These are phyloP conservation scores for Sinopyrophorus schimmeli DNA, from an alignment of 2,888 invertebrate species.

Conservation along the genomic window DNA sequence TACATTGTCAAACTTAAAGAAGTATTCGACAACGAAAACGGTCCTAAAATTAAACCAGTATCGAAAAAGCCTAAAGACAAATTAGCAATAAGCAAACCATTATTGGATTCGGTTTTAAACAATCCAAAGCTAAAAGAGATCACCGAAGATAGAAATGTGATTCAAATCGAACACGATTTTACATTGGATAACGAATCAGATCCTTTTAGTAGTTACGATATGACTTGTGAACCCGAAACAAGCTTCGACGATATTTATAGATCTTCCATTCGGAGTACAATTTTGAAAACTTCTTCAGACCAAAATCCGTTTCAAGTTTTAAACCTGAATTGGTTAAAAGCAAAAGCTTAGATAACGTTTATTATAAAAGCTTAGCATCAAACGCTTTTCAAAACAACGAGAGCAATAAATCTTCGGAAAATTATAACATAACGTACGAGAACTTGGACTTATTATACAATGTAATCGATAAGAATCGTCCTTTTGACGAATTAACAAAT, in stretches of 20 bases:
- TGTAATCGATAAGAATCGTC: slow-evolving; percentile 39
- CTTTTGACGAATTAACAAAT: slow-evolving; percentile 40
- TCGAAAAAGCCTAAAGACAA: slow-evolving; percentile 47
- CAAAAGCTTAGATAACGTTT: slow-evolving; percentile 40
- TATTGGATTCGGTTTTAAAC: slow-evolving; percentile 46
- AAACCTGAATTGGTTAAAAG: slow-evolving; percentile 35
- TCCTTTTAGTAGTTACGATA: slow-evolving; percentile 10
- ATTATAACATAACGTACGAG: slow-evolving; percentile 29
- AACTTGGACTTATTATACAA: slow-evolving; percentile 42
- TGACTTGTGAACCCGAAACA: not conserved
- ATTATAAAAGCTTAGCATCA: no score
- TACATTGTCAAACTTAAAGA: slow-evolving; percentile 47
- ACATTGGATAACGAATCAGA: slow-evolving; percentile 4
- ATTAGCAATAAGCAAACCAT: slow-evolving; percentile 50
- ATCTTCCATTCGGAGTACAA: slow-evolving; percentile 25
- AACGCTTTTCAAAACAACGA: no score
- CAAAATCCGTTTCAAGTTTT: slow-evolving; percentile 7
- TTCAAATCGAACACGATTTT: slow-evolving; percentile 38
- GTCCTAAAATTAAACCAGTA: slow-evolving; percentile 41
- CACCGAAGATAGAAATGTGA: slow-evolving; percentile 42
- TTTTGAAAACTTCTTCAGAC: no score
- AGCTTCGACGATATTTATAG: slow-evolving; percentile 28
- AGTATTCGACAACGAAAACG: slow-evolving; percentile 43
- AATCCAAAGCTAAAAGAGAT: slow-evolving; percentile 49
- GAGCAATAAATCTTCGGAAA: not conserved